Evolutionary conservation across 2,888 invertebrate species (phyloP).

Genomic region (Oeneis ivallda): DNA sequence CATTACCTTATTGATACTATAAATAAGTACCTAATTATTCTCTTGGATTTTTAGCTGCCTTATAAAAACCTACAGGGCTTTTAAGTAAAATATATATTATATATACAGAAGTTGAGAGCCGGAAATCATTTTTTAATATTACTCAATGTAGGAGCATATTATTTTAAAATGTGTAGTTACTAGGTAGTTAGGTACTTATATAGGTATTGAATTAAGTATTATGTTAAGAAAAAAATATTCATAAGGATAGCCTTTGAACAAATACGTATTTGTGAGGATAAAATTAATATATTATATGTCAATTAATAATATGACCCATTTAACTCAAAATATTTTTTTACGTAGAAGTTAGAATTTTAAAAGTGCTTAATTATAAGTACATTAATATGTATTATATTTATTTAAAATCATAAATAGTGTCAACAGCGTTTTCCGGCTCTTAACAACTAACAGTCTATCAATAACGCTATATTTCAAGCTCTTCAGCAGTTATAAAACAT

Average conservation of each 20-base stretch:
- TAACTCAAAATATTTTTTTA: too few relatives aligned
- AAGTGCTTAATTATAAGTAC: too few relatives aligned
- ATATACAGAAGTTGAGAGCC: slow-evolving; percentile 12
- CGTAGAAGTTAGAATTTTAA: too few relatives aligned
- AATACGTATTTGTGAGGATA: too few relatives aligned
- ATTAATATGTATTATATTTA: not conserved
- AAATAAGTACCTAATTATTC: slow-evolving; percentile 22
- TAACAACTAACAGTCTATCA: slow-evolving; percentile 11
- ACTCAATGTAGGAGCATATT: not conserved
- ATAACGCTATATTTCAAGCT: slow-evolving; percentile 15
- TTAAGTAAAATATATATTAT: slow-evolving; percentile 1
- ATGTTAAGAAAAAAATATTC: not conserved
- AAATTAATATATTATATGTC: too few relatives aligned
- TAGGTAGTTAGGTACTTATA: too few relatives aligned
- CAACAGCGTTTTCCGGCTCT: slow-evolving; percentile 9
- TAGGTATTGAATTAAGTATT: not conserved
- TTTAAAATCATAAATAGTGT: not conserved
- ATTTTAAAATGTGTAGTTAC: not conserved
- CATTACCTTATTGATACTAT: slow-evolving; percentile 7
- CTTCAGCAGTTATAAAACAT: slow-evolving; percentile 13
- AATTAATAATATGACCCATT: too few relatives aligned
- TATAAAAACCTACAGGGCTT: slow-evolving; percentile 15
- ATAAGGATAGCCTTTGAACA: not conserved
- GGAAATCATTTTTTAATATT: not conserved
- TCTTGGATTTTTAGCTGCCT: slow-evolving; percentile 25